Evolutionary conservation across 2,888 invertebrate species (phyloP).

Genomic region (Drosophila nr. perissopoda): DNA sequence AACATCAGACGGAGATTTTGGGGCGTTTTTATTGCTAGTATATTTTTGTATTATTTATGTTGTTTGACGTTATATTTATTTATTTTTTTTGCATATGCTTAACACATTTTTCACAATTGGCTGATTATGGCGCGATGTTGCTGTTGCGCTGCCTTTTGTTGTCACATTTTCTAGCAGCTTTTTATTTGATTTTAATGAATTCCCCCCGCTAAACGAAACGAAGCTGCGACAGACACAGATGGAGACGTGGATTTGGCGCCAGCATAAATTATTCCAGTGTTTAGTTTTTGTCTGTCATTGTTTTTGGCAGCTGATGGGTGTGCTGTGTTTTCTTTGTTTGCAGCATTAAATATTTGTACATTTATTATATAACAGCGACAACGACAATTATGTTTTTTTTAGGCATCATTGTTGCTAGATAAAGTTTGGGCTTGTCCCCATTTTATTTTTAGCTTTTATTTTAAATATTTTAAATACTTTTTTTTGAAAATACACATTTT

Average conservation of each 20-base stretch:
- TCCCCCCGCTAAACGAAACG: constrained; percentile 9
- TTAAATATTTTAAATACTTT: background rate
- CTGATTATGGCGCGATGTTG: constrained; percentile 42
- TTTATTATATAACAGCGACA: constrained; percentile 26
- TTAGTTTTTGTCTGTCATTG: constrained; percentile 44
- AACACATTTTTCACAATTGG: constrained; percentile 70
- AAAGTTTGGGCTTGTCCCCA: background rate
- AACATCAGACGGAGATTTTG: constrained; percentile 28
- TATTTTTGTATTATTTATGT: constrained; percentile 11
- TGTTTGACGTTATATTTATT: constrained; percentile 2
- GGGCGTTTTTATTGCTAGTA: constrained; percentile 34
- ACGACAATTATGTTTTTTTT: constrained; percentile 5
- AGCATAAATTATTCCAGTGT: constrained; percentile 58
- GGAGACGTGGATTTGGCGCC: constrained; percentile 56
- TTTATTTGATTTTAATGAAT: constrained; percentile 55
- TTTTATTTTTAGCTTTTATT: background rate
- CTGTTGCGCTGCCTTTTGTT: constrained; percentile 23
- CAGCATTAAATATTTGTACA: constrained; percentile 12
- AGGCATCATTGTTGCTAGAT: background rate
- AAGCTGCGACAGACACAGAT: constrained; percentile 24
- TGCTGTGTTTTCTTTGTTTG: constrained; percentile 3
- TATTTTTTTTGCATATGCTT: constrained; percentile 62
- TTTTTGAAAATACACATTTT: background rate
- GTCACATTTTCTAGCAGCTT: constrained; percentile 39
- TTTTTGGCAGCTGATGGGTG: constrained; percentile 17